Percentiles rank a stretch among this genome's conserved stretches.
These are phyloP conservation scores for Drosophila pseudotalamancana DNA, from an alignment of 2,888 invertebrate genomes.

Conservation along the genomic window DNA sequence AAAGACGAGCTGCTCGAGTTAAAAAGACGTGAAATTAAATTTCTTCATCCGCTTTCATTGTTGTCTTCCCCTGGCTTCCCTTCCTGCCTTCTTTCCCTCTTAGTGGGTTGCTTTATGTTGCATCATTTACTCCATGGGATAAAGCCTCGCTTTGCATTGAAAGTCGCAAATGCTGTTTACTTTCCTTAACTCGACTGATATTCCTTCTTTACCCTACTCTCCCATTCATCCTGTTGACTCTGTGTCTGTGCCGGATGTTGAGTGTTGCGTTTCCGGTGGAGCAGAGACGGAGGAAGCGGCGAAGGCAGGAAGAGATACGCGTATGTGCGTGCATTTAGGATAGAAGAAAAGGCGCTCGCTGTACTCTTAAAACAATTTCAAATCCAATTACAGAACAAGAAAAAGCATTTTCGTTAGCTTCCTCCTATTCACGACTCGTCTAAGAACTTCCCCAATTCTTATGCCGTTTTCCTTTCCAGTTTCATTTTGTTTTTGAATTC, in stretches of 20 bases:
- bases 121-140: conserved; percentile 79
- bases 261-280: conserved; percentile 63
- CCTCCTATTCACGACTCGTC: conserved; percentile 40
- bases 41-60: conserved; percentile 76
- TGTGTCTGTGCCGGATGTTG: conserved; percentile 69
- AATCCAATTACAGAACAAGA: conserved; percentile 75
- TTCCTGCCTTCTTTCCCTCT: not conserved
- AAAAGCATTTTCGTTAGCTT: conserved; percentile 66
- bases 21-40: conserved; percentile 82
- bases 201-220: not conserved
- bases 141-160: conserved; percentile 53
- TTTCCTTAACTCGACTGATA: conserved; percentile 33
- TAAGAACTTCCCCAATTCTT: conserved; percentile 9
- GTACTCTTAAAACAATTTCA: conserved; percentile 72
- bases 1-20: conserved; percentile 60
- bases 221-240: conserved; percentile 4
- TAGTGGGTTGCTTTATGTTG: conserved; percentile 45
- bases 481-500: conserved; percentile 62
- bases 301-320: not conserved
- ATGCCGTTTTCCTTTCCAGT: conserved; percentile 24
- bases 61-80: conserved; percentile 7
- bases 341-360: conserved; percentile 35
- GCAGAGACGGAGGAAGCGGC: not conserved
- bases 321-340: conserved; percentile 41
- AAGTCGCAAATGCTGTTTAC: conserved; percentile 63